phyloP scores from a whole-genome alignment of 2,113 vertebrate genomes.

The Leuciscus idus region DNA sequence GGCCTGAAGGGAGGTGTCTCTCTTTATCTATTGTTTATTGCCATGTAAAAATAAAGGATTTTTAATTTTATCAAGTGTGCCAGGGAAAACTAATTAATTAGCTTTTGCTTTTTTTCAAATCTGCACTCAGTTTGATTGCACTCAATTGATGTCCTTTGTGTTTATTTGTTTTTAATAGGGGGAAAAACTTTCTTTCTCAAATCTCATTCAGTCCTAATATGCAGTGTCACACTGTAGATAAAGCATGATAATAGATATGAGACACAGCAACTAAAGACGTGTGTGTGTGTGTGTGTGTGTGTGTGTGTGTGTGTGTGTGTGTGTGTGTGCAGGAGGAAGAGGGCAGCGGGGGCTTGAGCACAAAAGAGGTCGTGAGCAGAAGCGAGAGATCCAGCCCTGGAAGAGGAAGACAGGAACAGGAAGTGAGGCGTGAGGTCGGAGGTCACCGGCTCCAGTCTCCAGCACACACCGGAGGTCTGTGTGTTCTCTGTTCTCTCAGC shows the following conservation, averaged over 20 bases:
- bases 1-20: not conserved
- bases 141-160: too few relatives aligned
- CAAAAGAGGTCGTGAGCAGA: conserved; percentile 64
- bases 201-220: not conserved
- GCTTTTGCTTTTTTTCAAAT: not conserved
- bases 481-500: not conserved
- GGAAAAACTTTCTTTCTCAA: not conserved
- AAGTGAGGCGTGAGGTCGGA: not conserved
- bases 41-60: not conserved
- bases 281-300: too few relatives aligned
- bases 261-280: not conserved
- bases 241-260: not conserved
- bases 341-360: conserved; percentile 70
- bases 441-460: conserved; percentile 44
- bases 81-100: not conserved
- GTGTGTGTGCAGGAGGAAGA: conserved; percentile 59
- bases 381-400: conserved; percentile 49
- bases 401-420: conserved; percentile 53
- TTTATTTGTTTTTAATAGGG: not conserved
- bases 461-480: conserved; percentile 39
- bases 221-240: not conserved
- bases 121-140: too few relatives aligned
- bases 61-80: not conserved
- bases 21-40: not conserved
- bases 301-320: not conserved